Evolutionary conservation across 2,113 vertebrate genomes (phyloP).

Genomic region (Procapra przewalskii): DNA sequence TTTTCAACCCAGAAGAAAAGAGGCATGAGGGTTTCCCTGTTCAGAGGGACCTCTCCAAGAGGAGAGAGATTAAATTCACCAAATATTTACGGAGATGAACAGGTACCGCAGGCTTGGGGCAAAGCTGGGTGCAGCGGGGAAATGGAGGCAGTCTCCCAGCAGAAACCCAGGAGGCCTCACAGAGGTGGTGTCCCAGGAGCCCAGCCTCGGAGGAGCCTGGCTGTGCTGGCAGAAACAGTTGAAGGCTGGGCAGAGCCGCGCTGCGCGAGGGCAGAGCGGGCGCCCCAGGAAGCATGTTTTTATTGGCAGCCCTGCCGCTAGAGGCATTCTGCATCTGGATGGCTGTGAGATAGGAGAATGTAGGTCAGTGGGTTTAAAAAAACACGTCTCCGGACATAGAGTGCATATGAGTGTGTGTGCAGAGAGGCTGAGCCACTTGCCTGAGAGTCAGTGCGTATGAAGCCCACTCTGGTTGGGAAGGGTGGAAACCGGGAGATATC

Average conservation of each 20-base stretch:
- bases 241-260: fast-evolving
- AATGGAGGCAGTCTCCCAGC: fast-evolving
- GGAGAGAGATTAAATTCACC: neutral
- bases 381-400: neutral
- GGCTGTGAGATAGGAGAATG: neutral
- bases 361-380: constrained; percentile 2
- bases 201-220: neutral
- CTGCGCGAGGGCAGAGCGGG: fast-evolving
- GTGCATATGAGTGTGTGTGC: neutral
- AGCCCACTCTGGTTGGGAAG: neutral
- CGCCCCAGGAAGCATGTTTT: neutral
- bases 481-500: fast-evolving
- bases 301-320: neutral
- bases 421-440: neutral
- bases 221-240: fast-evolving
- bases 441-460: fast-evolving
- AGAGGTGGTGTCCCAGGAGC: neutral
- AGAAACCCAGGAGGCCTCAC: neutral
- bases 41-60: fast-evolving
- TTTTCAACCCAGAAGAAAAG: neutral
- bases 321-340: neutral
- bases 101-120: fast-evolving
- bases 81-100: fast-evolving
- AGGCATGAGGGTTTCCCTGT: fast-evolving
- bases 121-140: neutral